These are phyloP conservation scores for Fukomys damarensis DNA, from an alignment of 2,113 vertebrate genomes.

Conservation along the genomic window DNA sequence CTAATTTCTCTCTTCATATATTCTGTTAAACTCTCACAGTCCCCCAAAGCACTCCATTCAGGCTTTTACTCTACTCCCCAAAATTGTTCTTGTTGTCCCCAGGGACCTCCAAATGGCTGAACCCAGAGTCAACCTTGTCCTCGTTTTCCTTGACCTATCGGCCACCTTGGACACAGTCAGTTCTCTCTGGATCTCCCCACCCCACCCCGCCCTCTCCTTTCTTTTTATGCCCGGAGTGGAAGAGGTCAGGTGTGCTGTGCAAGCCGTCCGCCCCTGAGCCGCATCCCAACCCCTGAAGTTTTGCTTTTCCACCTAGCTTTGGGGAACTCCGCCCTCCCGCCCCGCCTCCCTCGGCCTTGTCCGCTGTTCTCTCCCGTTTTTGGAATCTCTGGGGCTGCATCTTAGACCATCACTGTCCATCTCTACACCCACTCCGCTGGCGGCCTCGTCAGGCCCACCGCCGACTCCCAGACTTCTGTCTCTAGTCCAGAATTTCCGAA, in stretches of 20 bases:
- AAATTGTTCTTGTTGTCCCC: neutral
- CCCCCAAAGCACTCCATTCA: neutral
- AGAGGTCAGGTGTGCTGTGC: no score
- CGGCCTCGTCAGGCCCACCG: neutral
- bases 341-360: neutral
- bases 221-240: neutral
- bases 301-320: neutral
- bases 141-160: neutral
- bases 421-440: neutral
- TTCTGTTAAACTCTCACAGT: neutral
- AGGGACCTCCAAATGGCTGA: neutral
- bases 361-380: neutral
- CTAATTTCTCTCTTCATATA: neutral
- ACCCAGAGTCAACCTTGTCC: neutral
- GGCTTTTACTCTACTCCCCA: neutral
- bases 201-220: neutral
- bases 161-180: neutral
- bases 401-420: neutral
- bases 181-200: neutral
- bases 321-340: neutral
- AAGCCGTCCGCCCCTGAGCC: no score
- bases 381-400: neutral
- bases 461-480: neutral
- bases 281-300: neutral
- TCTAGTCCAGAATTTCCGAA: neutral